Percentiles rank a stretch among this genome's conserved stretches.
phyloP scores from a whole-genome alignment of 2,888 invertebrate species.

The Acholoe squamosa region DNA sequence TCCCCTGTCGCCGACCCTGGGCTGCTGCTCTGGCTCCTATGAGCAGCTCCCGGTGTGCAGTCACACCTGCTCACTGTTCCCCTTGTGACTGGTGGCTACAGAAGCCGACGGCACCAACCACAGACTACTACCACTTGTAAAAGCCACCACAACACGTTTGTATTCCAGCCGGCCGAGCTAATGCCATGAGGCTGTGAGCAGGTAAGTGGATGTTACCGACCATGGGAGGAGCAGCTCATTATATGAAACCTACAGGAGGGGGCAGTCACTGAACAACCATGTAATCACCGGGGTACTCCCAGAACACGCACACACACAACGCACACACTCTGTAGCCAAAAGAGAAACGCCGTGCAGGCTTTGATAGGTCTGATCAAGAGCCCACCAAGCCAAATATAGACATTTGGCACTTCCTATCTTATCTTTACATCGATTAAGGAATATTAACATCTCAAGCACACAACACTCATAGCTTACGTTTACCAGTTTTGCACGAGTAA shows the following conservation, averaged over 20 bases:
- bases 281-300: not conserved
- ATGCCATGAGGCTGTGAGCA: not conserved
- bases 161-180: not conserved
- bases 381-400: too few relatives aligned
- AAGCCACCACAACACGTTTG: constrained; percentile 11
- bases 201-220: not conserved
- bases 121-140: not conserved
- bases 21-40: not conserved
- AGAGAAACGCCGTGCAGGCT: not conserved
- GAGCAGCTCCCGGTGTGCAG: not conserved
- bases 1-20: not conserved
- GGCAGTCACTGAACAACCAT: not conserved
- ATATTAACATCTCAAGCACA: too few relatives aligned
- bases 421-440: too few relatives aligned
- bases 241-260: not conserved
- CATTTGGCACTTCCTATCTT: too few relatives aligned
- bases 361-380: too few relatives aligned
- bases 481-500: too few relatives aligned
- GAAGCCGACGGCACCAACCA: not conserved
- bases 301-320: not conserved
- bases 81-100: too few relatives aligned
- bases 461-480: too few relatives aligned
- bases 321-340: not conserved
- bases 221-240: not conserved
- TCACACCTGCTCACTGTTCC: too few relatives aligned